Conservation (phyloP, 30 jellyfish, hydroid and myxozoan species). For the Haliclystus octoradiatus region DNA sequence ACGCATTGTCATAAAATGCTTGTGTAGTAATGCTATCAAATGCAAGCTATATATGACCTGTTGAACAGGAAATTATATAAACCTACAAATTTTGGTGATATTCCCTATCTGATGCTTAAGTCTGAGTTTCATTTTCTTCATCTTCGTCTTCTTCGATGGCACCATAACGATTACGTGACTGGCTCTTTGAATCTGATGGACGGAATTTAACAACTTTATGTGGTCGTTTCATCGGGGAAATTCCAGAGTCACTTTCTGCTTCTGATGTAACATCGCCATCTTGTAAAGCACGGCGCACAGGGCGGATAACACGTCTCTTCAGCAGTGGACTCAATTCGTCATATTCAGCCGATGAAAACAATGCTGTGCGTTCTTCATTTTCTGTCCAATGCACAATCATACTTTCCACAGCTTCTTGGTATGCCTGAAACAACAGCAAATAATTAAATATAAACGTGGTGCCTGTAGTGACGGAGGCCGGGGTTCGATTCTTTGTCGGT, state of each 20-base stretch:
- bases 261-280: constrained; percentile 45
- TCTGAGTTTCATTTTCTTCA: not conserved
- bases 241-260: constrained; percentile 24
- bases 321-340: constrained; percentile 76
- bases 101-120: no score
- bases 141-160: constrained; percentile 1
- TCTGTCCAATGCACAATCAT: constrained; percentile 95
- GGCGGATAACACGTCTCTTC: constrained; percentile 74
- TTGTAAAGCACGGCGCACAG: constrained; percentile 82
- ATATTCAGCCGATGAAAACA: constrained; percentile 67
- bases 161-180: not conserved
- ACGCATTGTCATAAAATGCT: no score
- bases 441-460: no score
- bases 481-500: no score
- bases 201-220: constrained; percentile 17
- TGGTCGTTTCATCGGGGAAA: constrained; percentile 24
- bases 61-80: not conserved
- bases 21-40: no score
- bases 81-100: no score
- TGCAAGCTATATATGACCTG: no score
- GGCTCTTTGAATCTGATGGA: not conserved
- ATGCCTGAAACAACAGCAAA: constrained; percentile 63
- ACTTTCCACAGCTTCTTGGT: constrained; percentile 83
- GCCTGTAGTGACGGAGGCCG: no score
- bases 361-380: constrained; percentile 86